Evolutionary conservation across 1,140 invertebrate species (phyloP), one percentile per base, ranked within the genome.

Genomic region (Oreohelix idahoensis): DNA sequence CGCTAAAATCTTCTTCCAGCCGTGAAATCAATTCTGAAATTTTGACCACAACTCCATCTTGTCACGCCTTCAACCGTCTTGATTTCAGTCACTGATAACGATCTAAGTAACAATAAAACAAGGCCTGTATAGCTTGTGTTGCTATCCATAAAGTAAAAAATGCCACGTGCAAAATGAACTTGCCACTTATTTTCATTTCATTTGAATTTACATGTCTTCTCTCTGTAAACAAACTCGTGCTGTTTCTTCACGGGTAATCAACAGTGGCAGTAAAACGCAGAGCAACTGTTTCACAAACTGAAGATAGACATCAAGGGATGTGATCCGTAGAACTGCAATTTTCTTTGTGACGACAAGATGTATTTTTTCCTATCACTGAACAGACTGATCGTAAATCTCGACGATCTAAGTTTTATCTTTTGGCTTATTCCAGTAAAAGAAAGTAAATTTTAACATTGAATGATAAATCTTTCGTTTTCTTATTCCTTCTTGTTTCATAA

Each of bases 61-160:
- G 63, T 11, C n/a, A 2, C n/a, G 10, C 1, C 29, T 42, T 39
- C 26, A 42, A 26, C 42, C 29, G 11, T 74, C 42, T 42, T 71
- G 23, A 74, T 74, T 20, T 26, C 26, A n/a, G 32, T 39, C 42
- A 39, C 1, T 20, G 42, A 42, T 74, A 39, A 42, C 1, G 8
- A 42, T 74, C 36, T 39, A 1, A 74, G 23, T 74, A 38, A 11
- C 71, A 74, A 42, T 74, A 74, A 42, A 42, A 74, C 63, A 66
- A 8, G n/a, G 2, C n/a, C 11, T 0, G 4, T 32, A 0, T 17
- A 66, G 63, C 63, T 66, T 8, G 5, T 66, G 63, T 35, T 66
- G n/a, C 20, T n/a, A 32, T 66, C n/a, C n/a, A 29, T 66, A 11
- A 2, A 29, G 17, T 8, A 11, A 15, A n/a, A 58, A 20, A 58